Evolutionary conservation across 1,140 invertebrate species (phyloP), one percentile per base, ranked within the genome.

Genomic region (Micrasema minimum): DNA sequence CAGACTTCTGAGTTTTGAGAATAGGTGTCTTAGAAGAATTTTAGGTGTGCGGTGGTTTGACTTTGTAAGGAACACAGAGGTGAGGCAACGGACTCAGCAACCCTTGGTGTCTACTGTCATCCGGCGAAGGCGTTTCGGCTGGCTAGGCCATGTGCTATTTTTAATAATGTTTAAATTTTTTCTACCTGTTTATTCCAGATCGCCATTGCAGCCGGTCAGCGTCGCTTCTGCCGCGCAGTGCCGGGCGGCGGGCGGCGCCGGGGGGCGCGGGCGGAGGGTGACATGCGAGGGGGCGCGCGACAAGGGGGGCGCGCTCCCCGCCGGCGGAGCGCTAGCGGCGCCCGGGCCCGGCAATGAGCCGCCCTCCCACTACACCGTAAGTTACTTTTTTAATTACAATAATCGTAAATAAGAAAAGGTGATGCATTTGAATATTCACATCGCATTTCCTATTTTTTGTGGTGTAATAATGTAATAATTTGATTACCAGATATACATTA

Each of bases 291-390:
- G 45, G 51, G 38, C 43, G 53, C 59, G 66, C 57, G 43, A 22
- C n/a, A n/a, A n/a, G 48, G 38, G 69, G 76, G 82, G 80, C 80
- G 79, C 78, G 80, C 80, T 77, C 80, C 82, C 80, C 81, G 80
- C 76, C 78, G 81, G 81, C 64, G 67, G 55, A 66, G 67, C 73
- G 73, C 70, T 82, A 79, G 81, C 80, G 79, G 80, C 81, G 82
- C 79, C 78, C 80, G 79, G 77, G 65, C 77, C n/a, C 82, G 82
- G 83, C 83, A 81, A 85, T 85, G 83, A 81, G 82, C 81, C 81
- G 80, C 79, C 79, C 77, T 81, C 79, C 81, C 81, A 81, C 81
- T 82, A 81, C 83, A 82, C 78, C 81, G 83, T 85, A 76, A 85
- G 83, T 85, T n/a, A n/a, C n/a, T n/a, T n/a, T n/a, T n/a, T n/a